A percentile compares a stretch with the other conserved stretches of the same genome.
Conservation (phyloP, 1,140 invertebrate species). For the Bombus breviceps region DNA sequence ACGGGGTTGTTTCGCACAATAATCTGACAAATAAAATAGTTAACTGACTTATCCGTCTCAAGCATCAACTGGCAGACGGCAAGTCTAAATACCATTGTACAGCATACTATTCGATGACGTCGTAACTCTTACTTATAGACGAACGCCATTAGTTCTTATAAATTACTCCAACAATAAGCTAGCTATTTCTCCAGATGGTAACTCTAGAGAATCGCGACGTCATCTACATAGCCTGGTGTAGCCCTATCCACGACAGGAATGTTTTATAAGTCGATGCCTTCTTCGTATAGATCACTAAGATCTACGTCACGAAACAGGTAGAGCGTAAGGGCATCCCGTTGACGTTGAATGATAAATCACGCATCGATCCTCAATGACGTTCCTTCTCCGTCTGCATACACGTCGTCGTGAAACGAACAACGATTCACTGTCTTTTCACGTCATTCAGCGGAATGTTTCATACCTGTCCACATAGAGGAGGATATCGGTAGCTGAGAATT, state of each 20-base stretch:
- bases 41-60: too few species aligned
- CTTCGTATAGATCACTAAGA: background rate
- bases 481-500: constrained; percentile 11
- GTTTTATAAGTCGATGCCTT: background rate
- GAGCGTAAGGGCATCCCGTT: background rate
- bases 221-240: background rate
- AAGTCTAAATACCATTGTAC: too few species aligned
- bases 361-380: constrained; percentile 37
- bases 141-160: too few species aligned
- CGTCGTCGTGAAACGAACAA: background rate
- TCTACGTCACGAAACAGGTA: constrained; percentile 1
- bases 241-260: background rate
- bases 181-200: background rate
- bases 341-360: constrained; percentile 52
- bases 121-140: too few species aligned
- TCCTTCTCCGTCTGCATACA: background rate
- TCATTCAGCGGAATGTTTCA: background rate
- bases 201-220: background rate
- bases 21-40: too few species aligned
- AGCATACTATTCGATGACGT: too few species aligned
- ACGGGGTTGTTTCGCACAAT: too few species aligned
- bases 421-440: background rate
- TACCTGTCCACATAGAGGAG: background rate
- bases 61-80: too few species aligned
- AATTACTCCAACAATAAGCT: background rate